These are phyloP conservation scores for Crotalus helleri DNA, from an alignment of 2,113 vertebrate species.

Conservation along the genomic window DNA sequence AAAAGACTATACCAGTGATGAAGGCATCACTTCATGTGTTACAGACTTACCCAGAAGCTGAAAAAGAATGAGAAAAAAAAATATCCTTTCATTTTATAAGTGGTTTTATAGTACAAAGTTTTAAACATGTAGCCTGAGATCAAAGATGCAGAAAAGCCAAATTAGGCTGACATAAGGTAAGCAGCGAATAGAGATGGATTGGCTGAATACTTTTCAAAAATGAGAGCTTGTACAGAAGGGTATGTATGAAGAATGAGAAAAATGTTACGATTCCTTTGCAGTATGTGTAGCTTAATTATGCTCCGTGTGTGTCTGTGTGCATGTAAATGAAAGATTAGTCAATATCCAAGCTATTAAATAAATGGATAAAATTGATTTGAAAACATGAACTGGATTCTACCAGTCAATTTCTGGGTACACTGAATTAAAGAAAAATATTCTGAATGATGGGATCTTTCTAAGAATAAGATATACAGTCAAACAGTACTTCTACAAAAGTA, in stretches of 20 bases:
- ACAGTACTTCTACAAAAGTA: not conserved
- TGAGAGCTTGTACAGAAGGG: not conserved
- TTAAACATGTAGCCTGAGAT: not conserved
- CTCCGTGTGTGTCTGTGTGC: too few relatives aligned
- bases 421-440: not conserved
- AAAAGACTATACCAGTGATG: not conserved
- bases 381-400: not conserved
- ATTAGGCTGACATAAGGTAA: not conserved
- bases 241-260: not conserved
- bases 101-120: constrained; percentile 13
- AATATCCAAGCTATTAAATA: not conserved
- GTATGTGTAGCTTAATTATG: not conserved
- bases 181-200: not conserved
- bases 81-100: not conserved
- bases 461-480: not conserved
- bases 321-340: not conserved
- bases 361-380: not conserved
- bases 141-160: not conserved
- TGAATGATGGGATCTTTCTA: not conserved
- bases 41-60: not conserved
- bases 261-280: not conserved
- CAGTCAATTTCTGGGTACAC: not conserved
- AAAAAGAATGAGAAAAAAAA: not conserved
- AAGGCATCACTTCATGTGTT: not conserved
- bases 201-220: not conserved